Base-by-base conservation (phyloP, 2,888 invertebrate species). In the Synergus gifuensis region DNA sequence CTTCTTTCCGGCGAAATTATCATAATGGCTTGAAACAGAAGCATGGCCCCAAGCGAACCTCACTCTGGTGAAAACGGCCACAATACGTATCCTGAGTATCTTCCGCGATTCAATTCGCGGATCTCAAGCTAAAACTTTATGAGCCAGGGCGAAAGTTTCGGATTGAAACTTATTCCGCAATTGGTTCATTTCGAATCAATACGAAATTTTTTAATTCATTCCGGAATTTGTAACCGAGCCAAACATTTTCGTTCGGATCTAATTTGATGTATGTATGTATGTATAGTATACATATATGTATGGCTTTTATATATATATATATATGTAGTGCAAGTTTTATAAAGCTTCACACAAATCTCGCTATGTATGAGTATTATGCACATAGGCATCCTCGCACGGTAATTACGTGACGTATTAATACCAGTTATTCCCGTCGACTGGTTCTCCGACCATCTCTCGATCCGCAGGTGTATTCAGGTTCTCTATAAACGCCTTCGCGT, bases 11-110 rank as follows among this genome's bases (percentile, higher is more conserved):
- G 86, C 89, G 87, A 89, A 91, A 91, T 91, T 91, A 91, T 90
- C 91, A 91, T 91, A 91, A 91, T 91, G 89, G 89, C 89, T 90
- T 88, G 87, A 88, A 91, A 91, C 91, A 89, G 91, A 91, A 91
- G 91, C 91, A 90, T 87, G 85, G 87, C 91, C 90, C 84, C 87
- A 84, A 88, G 91, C 90, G 81, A 36, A 86, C 81, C 83, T 85
- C 82, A 76, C 85, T 82, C 83, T 83, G 84, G 58, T 54, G 67
- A 58, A 44, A 64, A 76, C 77, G 66, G 58, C 63, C 54, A 76
- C 79, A 49, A 42, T 46, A n/a, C n/a, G 46, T 64, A 76, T 76
- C 78, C 79, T 82, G 80, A 76, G 66, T 77, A 83, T 86, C 84
- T 86, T 86, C 82, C 85, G 81, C 85, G 80, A 84, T 80, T 22